Conservation (phyloP, 2,888 invertebrate species). For the Pimpla rufipes region DNA sequence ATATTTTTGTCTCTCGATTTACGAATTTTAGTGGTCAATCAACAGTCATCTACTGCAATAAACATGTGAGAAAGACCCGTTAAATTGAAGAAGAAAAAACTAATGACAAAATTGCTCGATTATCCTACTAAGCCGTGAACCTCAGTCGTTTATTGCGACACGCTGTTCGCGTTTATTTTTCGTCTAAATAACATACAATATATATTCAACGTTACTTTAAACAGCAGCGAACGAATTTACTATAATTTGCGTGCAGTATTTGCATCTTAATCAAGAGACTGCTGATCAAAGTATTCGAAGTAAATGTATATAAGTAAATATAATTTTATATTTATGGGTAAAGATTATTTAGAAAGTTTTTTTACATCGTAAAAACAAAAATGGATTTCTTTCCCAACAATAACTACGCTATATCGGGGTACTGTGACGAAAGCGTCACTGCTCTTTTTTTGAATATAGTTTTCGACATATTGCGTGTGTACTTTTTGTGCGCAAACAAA, state of each 20-base stretch:
- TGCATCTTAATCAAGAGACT: conserved; percentile 80
- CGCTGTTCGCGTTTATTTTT: conserved; percentile 36
- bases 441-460: conserved; percentile 20
- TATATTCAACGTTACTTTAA: conserved; percentile 57
- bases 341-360: conserved; percentile 75
- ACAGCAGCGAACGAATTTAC: conserved; percentile 61
- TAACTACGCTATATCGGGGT: conserved; percentile 31
- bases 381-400: conserved; percentile 40
- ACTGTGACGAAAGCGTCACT: conserved; percentile 17
- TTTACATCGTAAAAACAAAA: conserved; percentile 52
- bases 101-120: conserved; percentile 22
- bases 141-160: conserved; percentile 56
- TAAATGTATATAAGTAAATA: conserved; percentile 82
- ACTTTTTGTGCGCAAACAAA: conserved; percentile 43
- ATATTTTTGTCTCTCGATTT: conserved; percentile 34
- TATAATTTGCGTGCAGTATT: conserved; percentile 77
- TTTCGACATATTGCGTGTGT: conserved; percentile 5
- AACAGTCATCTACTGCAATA: neutral
- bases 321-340: conserved; percentile 79
- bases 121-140: conserved; percentile 20
- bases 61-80: conserved; percentile 26
- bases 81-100: conserved; percentile 9
- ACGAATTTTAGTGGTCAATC: conserved; percentile 24
- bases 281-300: conserved; percentile 80
- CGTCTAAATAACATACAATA: conserved; percentile 27